A percentile compares a stretch with the other conserved stretches of the same genome.
Conservation (phyloP, 2,888 invertebrate species). For the Drosophila setosimentum region DNA sequence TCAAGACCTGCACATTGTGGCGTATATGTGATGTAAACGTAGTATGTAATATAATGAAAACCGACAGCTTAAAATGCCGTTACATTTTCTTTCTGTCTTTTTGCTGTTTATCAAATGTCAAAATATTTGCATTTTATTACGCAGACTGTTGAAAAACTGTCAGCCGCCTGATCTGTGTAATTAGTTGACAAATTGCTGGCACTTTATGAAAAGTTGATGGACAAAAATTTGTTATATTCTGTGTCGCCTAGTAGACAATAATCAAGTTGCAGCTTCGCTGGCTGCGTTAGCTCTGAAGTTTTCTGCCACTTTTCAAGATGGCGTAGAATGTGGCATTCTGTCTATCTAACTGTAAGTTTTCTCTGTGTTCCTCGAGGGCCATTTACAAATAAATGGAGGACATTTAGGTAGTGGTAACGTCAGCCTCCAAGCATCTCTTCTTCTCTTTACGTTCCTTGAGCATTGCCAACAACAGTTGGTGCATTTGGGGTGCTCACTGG, state of each 20-base stretch:
- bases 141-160: background rate
- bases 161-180: slow-evolving; percentile 21
- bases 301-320: slow-evolving; percentile 33
- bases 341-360: slow-evolving; percentile 44
- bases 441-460: slow-evolving; percentile 36
- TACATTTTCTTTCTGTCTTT: background rate
- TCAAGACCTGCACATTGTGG: slow-evolving; percentile 8
- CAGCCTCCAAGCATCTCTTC: slow-evolving; percentile 16
- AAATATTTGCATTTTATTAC: slow-evolving; percentile 5
- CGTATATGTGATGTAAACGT: slow-evolving; percentile 40
- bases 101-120: slow-evolving; percentile 15
- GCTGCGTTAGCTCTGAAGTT: slow-evolving; percentile 25
- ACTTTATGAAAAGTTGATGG: slow-evolving; percentile 13
- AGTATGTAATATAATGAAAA: slow-evolving; percentile 24
- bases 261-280: slow-evolving; percentile 51
- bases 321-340: slow-evolving; percentile 46
- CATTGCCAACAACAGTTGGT: slow-evolving; percentile 62
- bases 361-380: slow-evolving; percentile 59
- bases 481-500: slow-evolving; percentile 46
- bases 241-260: slow-evolving; percentile 28
- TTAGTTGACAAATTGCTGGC: slow-evolving; percentile 32
- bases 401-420: slow-evolving; percentile 64
- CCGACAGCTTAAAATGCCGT: background rate
- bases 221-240: slow-evolving; percentile 7
- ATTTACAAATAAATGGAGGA: slow-evolving; percentile 79